Percentiles rank a stretch among this genome's conserved stretches.
phyloP scores from a whole-genome alignment of 2,888 invertebrate species.

The Polyommatus iphigenia region DNA sequence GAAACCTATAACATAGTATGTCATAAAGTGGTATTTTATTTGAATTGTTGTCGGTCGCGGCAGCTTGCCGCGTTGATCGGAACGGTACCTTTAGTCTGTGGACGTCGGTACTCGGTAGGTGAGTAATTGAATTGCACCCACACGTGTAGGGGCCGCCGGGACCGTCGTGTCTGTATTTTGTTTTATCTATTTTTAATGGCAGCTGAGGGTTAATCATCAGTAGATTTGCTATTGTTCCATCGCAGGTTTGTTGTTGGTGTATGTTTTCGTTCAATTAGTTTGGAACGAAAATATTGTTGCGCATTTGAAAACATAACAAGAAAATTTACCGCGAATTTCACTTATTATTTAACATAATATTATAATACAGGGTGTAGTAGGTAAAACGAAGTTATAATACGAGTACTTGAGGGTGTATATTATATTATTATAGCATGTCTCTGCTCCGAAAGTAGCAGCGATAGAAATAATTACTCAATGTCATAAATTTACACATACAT shows the following conservation, averaged over 20 bases:
- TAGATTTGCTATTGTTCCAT: constrained; percentile 50
- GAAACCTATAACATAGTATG: neutral
- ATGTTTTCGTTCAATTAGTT: constrained; percentile 29
- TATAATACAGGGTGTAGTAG: too few species aligned
- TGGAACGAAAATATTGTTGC: constrained; percentile 18
- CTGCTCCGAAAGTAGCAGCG: too few species aligned
- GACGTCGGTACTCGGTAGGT: constrained; percentile 44
- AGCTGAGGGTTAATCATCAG: constrained; percentile 66
- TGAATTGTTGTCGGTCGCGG: too few species aligned
- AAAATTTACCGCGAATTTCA: neutral
- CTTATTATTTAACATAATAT: neutral
- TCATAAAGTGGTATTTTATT: neutral
- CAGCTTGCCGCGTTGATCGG: too few species aligned
- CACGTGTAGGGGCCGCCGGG: constrained; percentile 61
- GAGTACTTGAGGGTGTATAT: too few species aligned
- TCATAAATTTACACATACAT: too few species aligned
- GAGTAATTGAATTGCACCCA: constrained; percentile 71
- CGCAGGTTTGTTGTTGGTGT: constrained; percentile 6
- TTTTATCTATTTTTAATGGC: constrained; percentile 76
- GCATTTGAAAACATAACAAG: neutral
- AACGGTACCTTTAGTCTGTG: neutral
- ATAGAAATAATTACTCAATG: too few species aligned
- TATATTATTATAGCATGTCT: too few species aligned
- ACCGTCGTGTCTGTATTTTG: constrained; percentile 65
- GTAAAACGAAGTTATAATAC: too few species aligned